Evolutionary conservation across 2,797 vertebrate species (phyloP).

Genomic region (Rhincodon typus): DNA sequence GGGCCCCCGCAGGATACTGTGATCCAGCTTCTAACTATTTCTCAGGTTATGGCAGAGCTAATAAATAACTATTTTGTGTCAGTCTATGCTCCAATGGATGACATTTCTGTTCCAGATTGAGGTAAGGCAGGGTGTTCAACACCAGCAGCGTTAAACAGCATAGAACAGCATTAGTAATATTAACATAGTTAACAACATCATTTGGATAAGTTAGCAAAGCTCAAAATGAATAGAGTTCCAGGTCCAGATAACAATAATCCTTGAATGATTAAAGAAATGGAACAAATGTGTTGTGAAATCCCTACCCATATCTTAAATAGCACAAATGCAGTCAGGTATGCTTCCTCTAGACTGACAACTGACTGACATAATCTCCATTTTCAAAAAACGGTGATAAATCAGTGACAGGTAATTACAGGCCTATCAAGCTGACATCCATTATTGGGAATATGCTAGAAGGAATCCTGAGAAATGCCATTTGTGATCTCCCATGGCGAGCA

Average conservation of each 20-base stretch:
- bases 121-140: neutral
- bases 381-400: neutral
- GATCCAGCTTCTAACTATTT: neutral
- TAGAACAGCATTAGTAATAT: neutral
- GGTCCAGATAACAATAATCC: neutral
- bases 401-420: neutral
- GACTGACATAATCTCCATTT: neutral
- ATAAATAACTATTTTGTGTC: neutral
- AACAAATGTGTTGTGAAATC: neutral
- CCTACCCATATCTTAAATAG: neutral
- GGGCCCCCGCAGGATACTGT: neutral
- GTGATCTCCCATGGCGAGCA: neutral
- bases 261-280: neutral
- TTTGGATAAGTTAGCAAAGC: neutral
- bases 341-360: neutral
- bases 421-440: neutral
- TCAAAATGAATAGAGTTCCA: neutral
- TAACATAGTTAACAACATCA: neutral
- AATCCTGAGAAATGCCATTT: neutral
- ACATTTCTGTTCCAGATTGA: neutral
- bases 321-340: neutral
- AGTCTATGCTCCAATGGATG: neutral
- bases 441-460: neutral
- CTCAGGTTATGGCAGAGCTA: neutral
- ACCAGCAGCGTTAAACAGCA: neutral